Conservation (phyloP, 2,888 invertebrate species). For the Amphipyra berbera region DNA sequence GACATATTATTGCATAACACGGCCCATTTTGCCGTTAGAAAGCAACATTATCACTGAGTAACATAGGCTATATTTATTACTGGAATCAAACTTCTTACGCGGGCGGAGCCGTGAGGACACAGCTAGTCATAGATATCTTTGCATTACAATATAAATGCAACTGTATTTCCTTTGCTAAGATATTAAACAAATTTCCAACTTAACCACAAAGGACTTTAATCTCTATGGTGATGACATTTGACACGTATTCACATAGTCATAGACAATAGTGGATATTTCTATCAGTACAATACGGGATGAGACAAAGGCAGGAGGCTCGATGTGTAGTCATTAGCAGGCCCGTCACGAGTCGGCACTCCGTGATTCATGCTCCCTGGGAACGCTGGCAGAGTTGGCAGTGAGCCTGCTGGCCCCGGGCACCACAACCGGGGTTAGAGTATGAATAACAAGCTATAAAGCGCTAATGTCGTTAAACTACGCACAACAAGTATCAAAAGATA, state of each 20-base stretch:
- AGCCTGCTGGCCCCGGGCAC: slow-evolving; percentile 54
- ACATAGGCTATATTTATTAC: no score
- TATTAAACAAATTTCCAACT: no score
- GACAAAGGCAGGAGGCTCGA: slow-evolving; percentile 62
- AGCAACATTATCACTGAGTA: no score
- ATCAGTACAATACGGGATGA: slow-evolving; percentile 54
- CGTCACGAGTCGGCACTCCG: slow-evolving; percentile 68
- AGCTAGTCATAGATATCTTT: background rate
- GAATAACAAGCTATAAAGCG: slow-evolving; percentile 24
- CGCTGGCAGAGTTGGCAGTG: slow-evolving; percentile 46
- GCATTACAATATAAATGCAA: background rate
- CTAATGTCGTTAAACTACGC: background rate
- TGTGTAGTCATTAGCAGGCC: slow-evolving; percentile 66
- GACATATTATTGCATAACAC: no score
- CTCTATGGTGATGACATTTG: slow-evolving; percentile 31
- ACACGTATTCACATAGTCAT: slow-evolving; percentile 32
- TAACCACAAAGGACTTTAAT: slow-evolving; percentile 8
- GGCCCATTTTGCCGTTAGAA: no score
- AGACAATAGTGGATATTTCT: slow-evolving; percentile 50
- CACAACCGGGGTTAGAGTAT: slow-evolving; percentile 18
- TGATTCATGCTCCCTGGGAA: slow-evolving; percentile 61
- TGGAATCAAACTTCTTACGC: no score
- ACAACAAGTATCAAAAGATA: background rate
- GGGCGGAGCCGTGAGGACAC: no score
- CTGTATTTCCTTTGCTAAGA: no score